Evolutionary conservation across 2,888 invertebrate species (phyloP).

Genomic region (Macrosoma leucophasiata): DNA sequence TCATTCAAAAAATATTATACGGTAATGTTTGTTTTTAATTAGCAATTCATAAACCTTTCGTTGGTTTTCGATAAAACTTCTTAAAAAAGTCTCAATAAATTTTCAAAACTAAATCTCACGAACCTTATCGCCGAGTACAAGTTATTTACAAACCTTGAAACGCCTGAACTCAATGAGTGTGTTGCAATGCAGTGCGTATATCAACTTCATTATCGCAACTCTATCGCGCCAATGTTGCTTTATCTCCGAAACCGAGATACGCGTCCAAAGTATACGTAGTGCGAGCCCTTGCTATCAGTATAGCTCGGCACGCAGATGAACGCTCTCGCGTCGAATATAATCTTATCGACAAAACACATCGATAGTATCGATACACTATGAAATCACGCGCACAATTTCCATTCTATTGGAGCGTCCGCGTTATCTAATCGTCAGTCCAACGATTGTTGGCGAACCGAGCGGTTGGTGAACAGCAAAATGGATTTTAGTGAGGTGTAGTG

Average conservation of each 20-base stretch:
- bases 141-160: slow-evolving; percentile 33
- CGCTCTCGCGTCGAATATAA: slow-evolving; percentile 38
- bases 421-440: slow-evolving; percentile 41
- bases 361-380: slow-evolving; percentile 46
- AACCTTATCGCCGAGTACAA: slow-evolving; percentile 18
- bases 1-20: too few species aligned
- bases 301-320: slow-evolving; percentile 42
- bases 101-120: too few species aligned
- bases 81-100: too few species aligned
- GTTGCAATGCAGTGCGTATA: too few species aligned
- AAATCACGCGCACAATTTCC: slow-evolving; percentile 60
- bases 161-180: too few species aligned
- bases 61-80: too few species aligned
- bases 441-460: slow-evolving; percentile 33
- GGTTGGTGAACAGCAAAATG: slow-evolving; percentile 7
- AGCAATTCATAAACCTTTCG: too few species aligned
- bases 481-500: slow-evolving; percentile 16
- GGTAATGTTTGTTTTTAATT: too few species aligned
- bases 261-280: too few species aligned
- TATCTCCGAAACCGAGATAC: slow-evolving; percentile 41
- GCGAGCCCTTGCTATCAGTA: too few species aligned
- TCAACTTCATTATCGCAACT: too few species aligned
- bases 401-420: slow-evolving; percentile 41
- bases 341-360: slow-evolving; percentile 55
- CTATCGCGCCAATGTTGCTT: slow-evolving; percentile 43